Percentiles rank a stretch among this genome's conserved stretches.
Conservation (phyloP, 2,888 invertebrate species). For the Beris morrisii region DNA sequence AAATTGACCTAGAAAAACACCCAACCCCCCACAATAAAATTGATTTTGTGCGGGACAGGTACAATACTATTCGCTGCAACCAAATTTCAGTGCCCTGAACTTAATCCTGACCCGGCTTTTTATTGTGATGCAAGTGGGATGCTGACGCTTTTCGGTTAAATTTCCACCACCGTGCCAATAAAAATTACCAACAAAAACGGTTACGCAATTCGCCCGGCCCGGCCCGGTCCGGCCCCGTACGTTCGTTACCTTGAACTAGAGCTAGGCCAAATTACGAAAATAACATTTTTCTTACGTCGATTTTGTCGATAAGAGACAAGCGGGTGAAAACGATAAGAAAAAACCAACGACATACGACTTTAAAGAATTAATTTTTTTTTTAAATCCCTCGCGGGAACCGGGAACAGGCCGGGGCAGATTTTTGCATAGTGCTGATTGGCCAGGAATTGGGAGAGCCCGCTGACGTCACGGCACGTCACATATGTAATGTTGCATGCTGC, state of each 20-base stretch:
- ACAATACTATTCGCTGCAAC: too few species aligned
- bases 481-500: conserved; percentile 17
- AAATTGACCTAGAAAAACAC: too few species aligned
- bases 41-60: too few species aligned
- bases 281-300: conserved; percentile 7
- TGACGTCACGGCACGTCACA: conserved; percentile 11
- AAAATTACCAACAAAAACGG: neutral
- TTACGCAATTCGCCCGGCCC: conserved; percentile 6
- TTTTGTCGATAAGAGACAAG: neutral
- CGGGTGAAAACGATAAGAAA: too few species aligned
- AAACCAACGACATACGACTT: too few species aligned
- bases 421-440: conserved; percentile 12
- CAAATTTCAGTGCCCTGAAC: neutral
- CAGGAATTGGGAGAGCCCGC: conserved; percentile 7
- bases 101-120: conserved; percentile 11
- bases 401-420: too few species aligned
- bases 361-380: too few species aligned
- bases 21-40: too few species aligned
- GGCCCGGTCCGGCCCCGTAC: conserved; percentile 9
- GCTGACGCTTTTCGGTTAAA: too few species aligned
- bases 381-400: too few species aligned
- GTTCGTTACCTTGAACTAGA: conserved; percentile 25
- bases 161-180: too few species aligned
- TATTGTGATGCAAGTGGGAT: too few species aligned
- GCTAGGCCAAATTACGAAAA: conserved; percentile 23